Conservation (phyloP, 1,140 invertebrate genomes). For the Colletes latitarsis region DNA sequence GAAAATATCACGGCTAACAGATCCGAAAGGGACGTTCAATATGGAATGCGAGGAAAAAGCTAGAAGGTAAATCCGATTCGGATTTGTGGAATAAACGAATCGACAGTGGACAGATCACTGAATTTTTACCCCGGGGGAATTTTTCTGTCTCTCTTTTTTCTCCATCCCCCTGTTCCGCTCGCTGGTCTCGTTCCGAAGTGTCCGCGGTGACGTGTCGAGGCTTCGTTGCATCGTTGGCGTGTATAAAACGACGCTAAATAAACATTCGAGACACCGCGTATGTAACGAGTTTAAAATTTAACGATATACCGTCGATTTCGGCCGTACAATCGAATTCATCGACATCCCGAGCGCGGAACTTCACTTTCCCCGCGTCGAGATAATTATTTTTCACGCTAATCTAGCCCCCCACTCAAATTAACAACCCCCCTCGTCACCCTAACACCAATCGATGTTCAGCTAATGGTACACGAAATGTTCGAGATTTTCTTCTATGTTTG, state of each 20-base stretch:
- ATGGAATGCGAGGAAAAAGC: slow-evolving; percentile 56
- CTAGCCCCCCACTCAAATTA: not conserved
- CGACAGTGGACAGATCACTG: slow-evolving; percentile 48
- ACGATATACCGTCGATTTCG: slow-evolving; percentile 52
- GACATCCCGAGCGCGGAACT: slow-evolving; percentile 7
- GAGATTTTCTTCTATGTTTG: no score
- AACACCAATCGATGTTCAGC: no score
- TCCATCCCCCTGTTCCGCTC: not conserved
- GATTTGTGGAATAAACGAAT: slow-evolving; percentile 59
- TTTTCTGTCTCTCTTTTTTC: not conserved
- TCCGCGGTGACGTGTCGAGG: slow-evolving; percentile 21
- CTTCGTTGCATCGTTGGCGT: slow-evolving; percentile 45
- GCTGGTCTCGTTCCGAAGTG: slow-evolving; percentile 21
- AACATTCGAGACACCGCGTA: slow-evolving; percentile 53
- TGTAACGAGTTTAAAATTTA: slow-evolving; percentile 62
- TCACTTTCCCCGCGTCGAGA: not conserved
- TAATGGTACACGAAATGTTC: no score
- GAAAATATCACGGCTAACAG: slow-evolving; percentile 45
- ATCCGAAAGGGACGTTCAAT: slow-evolving; percentile 44
- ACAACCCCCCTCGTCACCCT: no score
- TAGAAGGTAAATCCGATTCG: slow-evolving; percentile 58
- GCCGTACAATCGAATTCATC: slow-evolving; percentile 22
- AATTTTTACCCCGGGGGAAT: slow-evolving; percentile 35
- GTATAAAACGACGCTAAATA: slow-evolving; percentile 64
- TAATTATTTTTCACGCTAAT: slow-evolving; percentile 5